A percentile compares a stretch with the other conserved stretches of the same genome.
Conservation (phyloP, 2,888 invertebrate genomes). For the Pollenia amentaria region DNA sequence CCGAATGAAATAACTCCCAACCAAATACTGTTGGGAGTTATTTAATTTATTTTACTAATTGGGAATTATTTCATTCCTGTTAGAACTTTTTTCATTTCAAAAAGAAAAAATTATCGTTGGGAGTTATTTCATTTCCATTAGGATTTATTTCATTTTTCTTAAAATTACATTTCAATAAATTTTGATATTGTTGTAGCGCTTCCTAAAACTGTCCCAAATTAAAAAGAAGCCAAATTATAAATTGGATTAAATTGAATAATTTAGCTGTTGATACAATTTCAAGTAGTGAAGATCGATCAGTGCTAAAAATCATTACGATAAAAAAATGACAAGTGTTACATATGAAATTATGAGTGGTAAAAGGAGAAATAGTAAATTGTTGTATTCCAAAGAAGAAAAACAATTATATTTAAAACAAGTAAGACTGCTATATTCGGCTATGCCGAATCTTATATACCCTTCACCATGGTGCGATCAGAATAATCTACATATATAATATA, state of each 20-base stretch:
- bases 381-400: background rate
- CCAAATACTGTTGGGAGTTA: background rate
- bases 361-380: slow-evolving; percentile 2
- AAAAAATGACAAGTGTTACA: background rate
- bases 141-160: background rate
- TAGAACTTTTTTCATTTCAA: background rate
- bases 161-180: background rate
- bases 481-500: no score
- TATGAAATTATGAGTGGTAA: slow-evolving; percentile 1
- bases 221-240: background rate
- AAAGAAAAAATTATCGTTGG: no score
- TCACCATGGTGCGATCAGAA: no score
- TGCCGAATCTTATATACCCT: no score
- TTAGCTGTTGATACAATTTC: slow-evolving; percentile 90
- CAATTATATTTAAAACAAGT: slow-evolving; percentile 14
- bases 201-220: background rate
- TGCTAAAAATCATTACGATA: no score
- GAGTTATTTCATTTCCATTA: no score
- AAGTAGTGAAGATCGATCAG: background rate
- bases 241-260: no score
- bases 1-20: background rate
- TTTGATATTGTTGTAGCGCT: background rate
- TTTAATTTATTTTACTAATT: background rate
- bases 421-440: no score
- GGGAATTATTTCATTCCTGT: background rate